Percentiles rank a stretch among this genome's conserved stretches.
phyloP scores from a whole-genome alignment of 2,797 vertebrate genomes.

The Pagetopsis macropterus region DNA sequence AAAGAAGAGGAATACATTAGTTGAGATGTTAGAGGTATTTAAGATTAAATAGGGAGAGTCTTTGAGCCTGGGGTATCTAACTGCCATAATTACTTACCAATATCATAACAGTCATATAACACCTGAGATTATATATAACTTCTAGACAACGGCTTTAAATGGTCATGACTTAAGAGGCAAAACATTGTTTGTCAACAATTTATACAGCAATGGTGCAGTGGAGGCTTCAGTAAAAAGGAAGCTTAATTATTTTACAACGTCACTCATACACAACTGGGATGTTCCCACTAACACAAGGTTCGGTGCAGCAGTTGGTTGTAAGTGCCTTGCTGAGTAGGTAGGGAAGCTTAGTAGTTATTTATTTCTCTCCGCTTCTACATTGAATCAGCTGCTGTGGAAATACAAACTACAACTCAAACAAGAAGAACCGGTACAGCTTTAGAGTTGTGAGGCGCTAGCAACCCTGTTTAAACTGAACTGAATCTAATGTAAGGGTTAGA shows the following conservation, averaged over 20 bases:
- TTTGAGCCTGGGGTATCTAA: constrained; percentile 41
- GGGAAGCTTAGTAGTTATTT: constrained; percentile 5
- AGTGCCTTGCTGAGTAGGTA: constrained; percentile 44
- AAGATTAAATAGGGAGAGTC: constrained; percentile 22
- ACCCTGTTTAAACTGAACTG: neutral
- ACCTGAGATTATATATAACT: neutral
- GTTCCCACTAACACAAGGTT: constrained; percentile 15
- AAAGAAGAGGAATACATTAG: neutral
- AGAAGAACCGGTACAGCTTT: neutral
- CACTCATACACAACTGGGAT: neutral
- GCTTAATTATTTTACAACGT: neutral
- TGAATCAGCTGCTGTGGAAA: neutral
- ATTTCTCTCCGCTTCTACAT: neutral
- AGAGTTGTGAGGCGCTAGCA: neutral
- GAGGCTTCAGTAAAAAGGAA: constrained; percentile 6
- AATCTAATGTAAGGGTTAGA: constrained; percentile 3
- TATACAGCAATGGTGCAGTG: constrained; percentile 10
- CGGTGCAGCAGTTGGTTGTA: constrained; percentile 18
- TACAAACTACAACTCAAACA: neutral
- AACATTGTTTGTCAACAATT: neutral
- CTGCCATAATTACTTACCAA: constrained; percentile 48
- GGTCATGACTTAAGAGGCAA: constrained; percentile 24
- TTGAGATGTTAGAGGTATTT: constrained; percentile 2
- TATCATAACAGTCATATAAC: constrained; percentile 59
- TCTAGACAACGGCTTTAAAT: constrained; percentile 62